phyloP scores from a whole-genome alignment of 2,113 vertebrate species.

The Gavialis gangeticus region DNA sequence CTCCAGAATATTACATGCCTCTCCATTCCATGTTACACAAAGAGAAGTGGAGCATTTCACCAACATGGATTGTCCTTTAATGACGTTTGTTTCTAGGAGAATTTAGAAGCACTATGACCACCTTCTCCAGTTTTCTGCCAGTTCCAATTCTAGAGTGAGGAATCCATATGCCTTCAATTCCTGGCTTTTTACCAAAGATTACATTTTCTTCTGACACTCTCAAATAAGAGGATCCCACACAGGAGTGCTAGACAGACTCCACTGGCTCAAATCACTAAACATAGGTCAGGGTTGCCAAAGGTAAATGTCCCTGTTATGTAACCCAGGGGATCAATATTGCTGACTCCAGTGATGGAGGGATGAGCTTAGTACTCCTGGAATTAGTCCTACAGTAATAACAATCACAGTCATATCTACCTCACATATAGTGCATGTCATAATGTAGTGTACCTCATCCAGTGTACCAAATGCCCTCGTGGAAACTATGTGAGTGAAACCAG shows the following conservation, averaged over 20 bases:
- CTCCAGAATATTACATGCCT: background rate
- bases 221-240: background rate
- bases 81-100: background rate
- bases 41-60: background rate
- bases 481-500: too few species aligned
- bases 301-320: background rate
- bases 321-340: background rate
- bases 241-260: background rate
- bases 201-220: background rate
- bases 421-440: too few species aligned
- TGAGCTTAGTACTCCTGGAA: conserved; percentile 7
- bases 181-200: conserved; percentile 17
- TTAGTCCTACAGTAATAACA: background rate
- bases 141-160: background rate
- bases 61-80: background rate
- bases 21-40: background rate
- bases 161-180: background rate
- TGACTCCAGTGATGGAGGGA: background rate
- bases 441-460: too few species aligned
- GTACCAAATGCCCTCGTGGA: too few species aligned
- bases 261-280: conserved; percentile 11
- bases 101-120: background rate
- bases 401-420: too few species aligned
- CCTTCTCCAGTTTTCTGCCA: background rate
- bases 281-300: conserved; percentile 23